Evolutionary conservation across 2,797 vertebrate genomes (phyloP).

Genomic region (Propithecus deckenii): DNA sequence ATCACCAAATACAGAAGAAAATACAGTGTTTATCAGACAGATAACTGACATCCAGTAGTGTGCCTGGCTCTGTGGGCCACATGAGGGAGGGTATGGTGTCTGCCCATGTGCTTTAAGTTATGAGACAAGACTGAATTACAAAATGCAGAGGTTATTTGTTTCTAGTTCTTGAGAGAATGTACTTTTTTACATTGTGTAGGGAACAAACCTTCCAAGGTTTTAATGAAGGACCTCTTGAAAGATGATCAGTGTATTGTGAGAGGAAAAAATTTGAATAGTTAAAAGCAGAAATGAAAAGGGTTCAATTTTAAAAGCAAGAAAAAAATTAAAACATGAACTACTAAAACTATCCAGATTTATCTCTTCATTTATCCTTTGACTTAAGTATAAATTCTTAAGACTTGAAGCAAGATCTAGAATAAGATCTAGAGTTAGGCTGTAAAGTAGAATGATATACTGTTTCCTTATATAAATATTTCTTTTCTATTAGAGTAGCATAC

Average conservation of each 20-base stretch:
- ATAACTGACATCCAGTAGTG: not conserved
- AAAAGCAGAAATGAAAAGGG: conserved; percentile 24
- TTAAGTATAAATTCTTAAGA: conserved; percentile 39
- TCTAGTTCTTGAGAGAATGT: conserved; percentile 4
- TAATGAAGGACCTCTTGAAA: conserved; percentile 22
- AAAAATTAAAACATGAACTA: not conserved
- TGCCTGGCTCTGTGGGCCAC: not conserved
- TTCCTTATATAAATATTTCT: conserved; percentile 40
- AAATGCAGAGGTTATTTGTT: not conserved
- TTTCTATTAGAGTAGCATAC: not conserved
- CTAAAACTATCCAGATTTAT: conserved; percentile 22
- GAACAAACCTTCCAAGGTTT: not conserved
- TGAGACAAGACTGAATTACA: not conserved
- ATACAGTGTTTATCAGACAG: not conserved
- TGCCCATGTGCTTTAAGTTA: not conserved
- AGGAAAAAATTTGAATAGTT: not conserved
- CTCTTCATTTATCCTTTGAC: conserved; percentile 19
- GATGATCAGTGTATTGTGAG: not conserved
- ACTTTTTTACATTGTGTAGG: not conserved
- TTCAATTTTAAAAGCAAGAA: not conserved
- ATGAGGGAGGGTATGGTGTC: not conserved
- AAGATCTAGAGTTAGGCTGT: not conserved
- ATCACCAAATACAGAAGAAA: conserved; percentile 31
- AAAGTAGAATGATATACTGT: not conserved
- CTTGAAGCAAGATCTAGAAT: not conserved